phyloP scores from a whole-genome alignment of 1,140 invertebrate species.

The Formica selysi region DNA sequence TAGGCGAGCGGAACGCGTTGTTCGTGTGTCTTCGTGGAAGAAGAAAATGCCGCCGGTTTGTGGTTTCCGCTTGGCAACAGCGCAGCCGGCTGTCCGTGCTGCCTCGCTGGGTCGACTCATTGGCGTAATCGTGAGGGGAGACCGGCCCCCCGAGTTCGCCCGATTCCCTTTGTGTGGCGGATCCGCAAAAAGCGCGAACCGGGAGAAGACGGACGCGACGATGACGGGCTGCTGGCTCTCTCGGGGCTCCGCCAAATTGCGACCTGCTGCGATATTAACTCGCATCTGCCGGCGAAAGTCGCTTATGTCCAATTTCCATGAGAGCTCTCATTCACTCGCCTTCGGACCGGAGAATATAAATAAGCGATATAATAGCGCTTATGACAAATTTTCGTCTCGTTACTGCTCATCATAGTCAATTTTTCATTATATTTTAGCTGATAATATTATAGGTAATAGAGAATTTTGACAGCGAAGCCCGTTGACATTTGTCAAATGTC shows the following conservation, averaged over 20 bases:
- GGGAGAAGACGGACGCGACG: constrained; percentile 12
- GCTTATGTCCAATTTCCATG: constrained; percentile 35
- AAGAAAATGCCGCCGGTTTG: constrained; percentile 74
- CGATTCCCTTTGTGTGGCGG: constrained; percentile 53
- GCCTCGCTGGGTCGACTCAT: constrained; percentile 71
- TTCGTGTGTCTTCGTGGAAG: constrained; percentile 68
- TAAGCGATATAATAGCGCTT: not conserved
- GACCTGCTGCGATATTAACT: constrained; percentile 43
- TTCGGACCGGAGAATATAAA: not conserved
- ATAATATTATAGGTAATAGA: not conserved
- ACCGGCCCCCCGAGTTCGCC: constrained; percentile 5
- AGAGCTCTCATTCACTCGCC: not conserved
- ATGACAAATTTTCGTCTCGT: not conserved
- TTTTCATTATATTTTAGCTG: not conserved
- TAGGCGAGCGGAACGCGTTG: constrained; percentile 52
- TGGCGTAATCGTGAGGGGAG: constrained; percentile 70
- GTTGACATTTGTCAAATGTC: not conserved
- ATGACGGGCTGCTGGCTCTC: not conserved
- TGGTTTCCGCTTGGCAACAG: constrained; percentile 81
- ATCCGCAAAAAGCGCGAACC: constrained; percentile 36
- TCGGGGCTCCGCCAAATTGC: not conserved
- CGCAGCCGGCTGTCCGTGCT: constrained; percentile 73
- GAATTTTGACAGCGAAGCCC: not conserved
- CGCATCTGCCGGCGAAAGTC: constrained; percentile 57
- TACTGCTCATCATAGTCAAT: not conserved